These are phyloP conservation scores for Eudyptes chrysolophus DNA, from an alignment of 2,113 vertebrate genomes.

Conservation along the genomic window DNA sequence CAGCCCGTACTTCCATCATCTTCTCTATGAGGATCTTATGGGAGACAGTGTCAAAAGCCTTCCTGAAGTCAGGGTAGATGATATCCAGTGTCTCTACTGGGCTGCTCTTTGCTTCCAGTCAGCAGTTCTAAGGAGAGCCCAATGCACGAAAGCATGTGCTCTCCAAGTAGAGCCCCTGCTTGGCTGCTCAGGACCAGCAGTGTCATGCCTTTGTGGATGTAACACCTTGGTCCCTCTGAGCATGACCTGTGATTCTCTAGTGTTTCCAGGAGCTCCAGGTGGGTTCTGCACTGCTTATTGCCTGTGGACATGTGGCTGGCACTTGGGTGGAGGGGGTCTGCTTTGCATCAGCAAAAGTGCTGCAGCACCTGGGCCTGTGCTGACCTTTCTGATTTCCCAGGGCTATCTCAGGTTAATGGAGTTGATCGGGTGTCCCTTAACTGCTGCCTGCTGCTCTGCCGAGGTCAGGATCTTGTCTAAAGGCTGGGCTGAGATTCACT, in stretches of 20 bases:
- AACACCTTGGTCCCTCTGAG: background rate
- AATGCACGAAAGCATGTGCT: background rate
- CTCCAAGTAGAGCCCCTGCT: background rate
- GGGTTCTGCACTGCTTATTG: background rate
- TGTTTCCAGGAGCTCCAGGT: background rate
- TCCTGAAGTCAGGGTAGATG: background rate
- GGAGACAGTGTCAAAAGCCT: background rate
- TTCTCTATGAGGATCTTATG: background rate
- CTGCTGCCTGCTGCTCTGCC: background rate
- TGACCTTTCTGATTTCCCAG: background rate
- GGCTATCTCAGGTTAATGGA: background rate
- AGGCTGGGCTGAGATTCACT: background rate
- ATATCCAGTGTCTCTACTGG: background rate
- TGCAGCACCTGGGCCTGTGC: background rate
- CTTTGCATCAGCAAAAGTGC: background rate
- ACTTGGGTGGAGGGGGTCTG: background rate
- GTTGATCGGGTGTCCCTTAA: background rate
- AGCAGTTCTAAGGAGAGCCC: background rate
- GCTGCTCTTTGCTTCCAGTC: background rate
- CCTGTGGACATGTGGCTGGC: background rate
- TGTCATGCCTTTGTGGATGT: background rate
- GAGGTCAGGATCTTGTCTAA: background rate
- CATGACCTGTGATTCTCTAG: background rate
- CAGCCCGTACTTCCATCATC: background rate
- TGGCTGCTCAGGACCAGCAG: background rate